A percentile compares a stretch with the other conserved stretches of the same genome.
These are phyloP conservation scores for Apamea anceps DNA, from an alignment of 2,888 invertebrate genomes.

Conservation along the genomic window DNA sequence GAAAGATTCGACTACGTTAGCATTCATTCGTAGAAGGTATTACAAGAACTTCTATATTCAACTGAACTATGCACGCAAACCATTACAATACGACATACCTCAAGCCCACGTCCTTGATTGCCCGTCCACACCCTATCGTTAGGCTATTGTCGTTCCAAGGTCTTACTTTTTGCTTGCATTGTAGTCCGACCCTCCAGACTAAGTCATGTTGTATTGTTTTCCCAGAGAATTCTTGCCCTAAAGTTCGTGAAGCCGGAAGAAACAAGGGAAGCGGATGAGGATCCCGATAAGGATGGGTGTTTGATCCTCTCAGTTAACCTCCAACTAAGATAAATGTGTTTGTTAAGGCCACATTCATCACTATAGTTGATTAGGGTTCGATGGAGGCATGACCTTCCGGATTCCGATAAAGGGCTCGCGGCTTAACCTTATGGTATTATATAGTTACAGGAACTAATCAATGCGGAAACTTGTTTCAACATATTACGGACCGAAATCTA, in stretches of 20 bases:
- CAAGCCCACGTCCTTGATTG: conserved; percentile 22
- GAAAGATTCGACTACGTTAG: not conserved
- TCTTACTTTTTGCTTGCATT: conserved; percentile 52
- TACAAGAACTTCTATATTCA: conserved; percentile 19
- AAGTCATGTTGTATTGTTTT: conserved; percentile 46
- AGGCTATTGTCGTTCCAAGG: conserved; percentile 41
- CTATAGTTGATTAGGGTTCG: conserved; percentile 59
- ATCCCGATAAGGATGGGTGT: conserved; percentile 58
- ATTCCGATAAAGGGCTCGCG: conserved; percentile 22
- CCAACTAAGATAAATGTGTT: conserved; percentile 63
- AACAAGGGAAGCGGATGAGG: conserved; percentile 58
- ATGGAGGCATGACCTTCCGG: conserved; percentile 52
- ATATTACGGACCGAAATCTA: not conserved
- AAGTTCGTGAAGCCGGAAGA: conserved; percentile 56
- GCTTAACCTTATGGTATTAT: conserved; percentile 30
- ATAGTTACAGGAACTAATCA: conserved; percentile 34
- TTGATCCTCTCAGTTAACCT: conserved; percentile 64
- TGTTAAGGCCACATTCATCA: conserved; percentile 62
- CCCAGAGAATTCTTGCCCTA: conserved; percentile 42
- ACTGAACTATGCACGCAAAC: not conserved
- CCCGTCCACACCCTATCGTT: conserved; percentile 39
- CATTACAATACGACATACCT: not conserved
- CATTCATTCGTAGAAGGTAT: not conserved
- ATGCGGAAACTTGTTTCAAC: conserved; percentile 22
- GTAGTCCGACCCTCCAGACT: conserved; percentile 40